Evolutionary conservation across 2,888 invertebrate genomes (phyloP), one percentile per base, ranked within the genome.

Genomic region (Dicranocentrus wangi): DNA sequence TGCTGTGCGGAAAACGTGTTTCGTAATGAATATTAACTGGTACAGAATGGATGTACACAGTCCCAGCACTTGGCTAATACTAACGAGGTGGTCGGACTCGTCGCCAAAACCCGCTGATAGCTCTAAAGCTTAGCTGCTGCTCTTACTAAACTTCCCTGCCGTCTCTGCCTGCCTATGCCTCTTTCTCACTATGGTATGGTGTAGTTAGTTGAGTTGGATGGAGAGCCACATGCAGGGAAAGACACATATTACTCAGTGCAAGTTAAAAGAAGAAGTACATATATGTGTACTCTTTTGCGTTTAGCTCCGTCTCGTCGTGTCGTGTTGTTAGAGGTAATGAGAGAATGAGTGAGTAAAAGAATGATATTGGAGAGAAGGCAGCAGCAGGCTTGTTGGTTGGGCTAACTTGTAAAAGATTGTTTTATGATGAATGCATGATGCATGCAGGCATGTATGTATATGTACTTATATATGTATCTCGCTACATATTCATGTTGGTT

Each of bases 31-130:
- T 75, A 81, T 81, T 80, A 80, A 73, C 80, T 73, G 80, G 72
- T 80, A 73, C 80, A 80, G 80, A 66, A 73, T 80, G 80, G 76
- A 75, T 82, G 71, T 82, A 82, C 81, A 77, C 85, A 82, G 83
- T 55, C 81, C 75, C 73, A 85, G 82, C 81, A 83, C 82, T 82
- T 82, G 81, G 79, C 81, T 85, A 85, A 83, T 85, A 85, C 85
- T 85, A 85, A 85, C 85, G 83, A 85, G 85, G 76, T 81, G 83
- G 84, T 84, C 81, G 78, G 82, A 69, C 72, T 75, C 80, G 72
- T 83, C 80, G 80, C 75, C 78, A 83, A 81, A 81, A 76, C 77
- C 80, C 78, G 78, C 78, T 78, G 78, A 78, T 78, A 78, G 78
- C 81, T 82, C 81, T 81, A 71, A 66, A 76, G 76, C 81, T 81